Evolutionary conservation across 2,113 vertebrate genomes (phyloP).

Genomic region (Ahaetulla prasina): DNA sequence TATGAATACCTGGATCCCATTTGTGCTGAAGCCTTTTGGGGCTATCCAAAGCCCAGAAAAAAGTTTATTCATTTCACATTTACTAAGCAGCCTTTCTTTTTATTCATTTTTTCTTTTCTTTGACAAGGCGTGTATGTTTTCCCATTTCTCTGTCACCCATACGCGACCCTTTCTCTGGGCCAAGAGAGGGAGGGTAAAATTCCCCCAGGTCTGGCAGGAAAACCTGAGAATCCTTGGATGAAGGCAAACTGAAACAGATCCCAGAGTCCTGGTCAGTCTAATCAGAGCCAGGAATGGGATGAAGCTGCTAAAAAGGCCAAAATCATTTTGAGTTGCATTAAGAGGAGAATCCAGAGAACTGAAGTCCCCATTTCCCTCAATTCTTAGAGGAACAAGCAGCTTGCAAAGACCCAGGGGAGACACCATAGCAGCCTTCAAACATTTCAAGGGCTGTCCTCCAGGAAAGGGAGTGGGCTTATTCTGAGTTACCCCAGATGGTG

Average conservation of each 20-base stretch:
- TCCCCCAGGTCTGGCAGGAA: neutral
- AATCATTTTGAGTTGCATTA: neutral
- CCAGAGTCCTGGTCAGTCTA: neutral
- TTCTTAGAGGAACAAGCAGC: neutral
- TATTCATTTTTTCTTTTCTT: neutral
- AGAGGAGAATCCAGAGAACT: neutral
- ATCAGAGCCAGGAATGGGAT: neutral
- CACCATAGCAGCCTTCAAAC: too few relatives aligned
- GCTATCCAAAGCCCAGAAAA: neutral
- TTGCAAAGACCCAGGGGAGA: neutral
- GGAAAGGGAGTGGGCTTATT: neutral
- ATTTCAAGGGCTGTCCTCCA: neutral
- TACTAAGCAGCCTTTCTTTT: neutral
- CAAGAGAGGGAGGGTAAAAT: neutral
- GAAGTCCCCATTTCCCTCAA: too few relatives aligned
- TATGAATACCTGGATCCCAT: neutral
- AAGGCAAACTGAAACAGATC: neutral
- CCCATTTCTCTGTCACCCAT: neutral
- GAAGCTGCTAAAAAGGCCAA: neutral
- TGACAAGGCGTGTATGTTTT: neutral
- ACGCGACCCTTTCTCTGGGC: neutral
- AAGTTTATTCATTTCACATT: neutral
- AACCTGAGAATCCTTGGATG: rapidly evolving
- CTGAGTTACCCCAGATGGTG: neutral
- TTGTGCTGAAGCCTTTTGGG: neutral